Evolutionary conservation across 2,888 invertebrate species (phyloP).

Genomic region (Parelbella ahira): DNA sequence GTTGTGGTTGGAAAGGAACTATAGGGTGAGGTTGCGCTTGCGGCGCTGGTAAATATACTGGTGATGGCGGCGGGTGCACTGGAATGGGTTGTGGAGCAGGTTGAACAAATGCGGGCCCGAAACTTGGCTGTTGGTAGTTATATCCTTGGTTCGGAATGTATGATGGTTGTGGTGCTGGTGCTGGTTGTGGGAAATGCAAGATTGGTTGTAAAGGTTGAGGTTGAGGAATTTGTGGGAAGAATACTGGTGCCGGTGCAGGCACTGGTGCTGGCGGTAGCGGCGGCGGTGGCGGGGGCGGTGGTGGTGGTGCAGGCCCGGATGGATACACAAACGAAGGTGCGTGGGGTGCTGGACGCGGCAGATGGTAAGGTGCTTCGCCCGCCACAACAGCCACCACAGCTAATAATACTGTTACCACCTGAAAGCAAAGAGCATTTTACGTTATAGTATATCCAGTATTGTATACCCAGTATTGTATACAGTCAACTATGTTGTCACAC

Average conservation of each 20-base stretch:
- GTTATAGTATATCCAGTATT: no score
- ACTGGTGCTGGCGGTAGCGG: no score
- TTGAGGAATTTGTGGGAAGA: slow-evolving; percentile 21
- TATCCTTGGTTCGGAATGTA: slow-evolving; percentile 23
- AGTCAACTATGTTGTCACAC: no score
- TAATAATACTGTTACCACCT: slow-evolving; percentile 61
- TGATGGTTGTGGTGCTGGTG: slow-evolving; percentile 13
- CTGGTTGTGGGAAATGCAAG: no score
- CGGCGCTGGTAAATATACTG: slow-evolving; percentile 22
- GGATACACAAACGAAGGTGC: slow-evolving; percentile 53
- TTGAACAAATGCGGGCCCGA: slow-evolving; percentile 27
- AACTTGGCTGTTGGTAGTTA: slow-evolving; percentile 25
- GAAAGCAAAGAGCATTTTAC: no score
- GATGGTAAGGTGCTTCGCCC: slow-evolving; percentile 66
- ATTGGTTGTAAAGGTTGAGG: slow-evolving; percentile 15
- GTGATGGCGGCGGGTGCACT: slow-evolving; percentile 10
- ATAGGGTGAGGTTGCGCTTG: slow-evolving; percentile 26
- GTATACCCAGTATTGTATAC: no score
- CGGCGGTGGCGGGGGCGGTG: slow-evolving; percentile 34
- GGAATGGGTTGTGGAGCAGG: slow-evolving; percentile 25
- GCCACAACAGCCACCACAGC: slow-evolving; percentile 54
- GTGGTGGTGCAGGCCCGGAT: slow-evolving; percentile 39
- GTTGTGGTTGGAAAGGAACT: slow-evolving; percentile 30
- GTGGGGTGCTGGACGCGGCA: slow-evolving; percentile 55
- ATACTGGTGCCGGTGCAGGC: no score